phyloP scores from a whole-genome alignment of 1,140 invertebrate genomes.

The Cardiocondyla obscurior region DNA sequence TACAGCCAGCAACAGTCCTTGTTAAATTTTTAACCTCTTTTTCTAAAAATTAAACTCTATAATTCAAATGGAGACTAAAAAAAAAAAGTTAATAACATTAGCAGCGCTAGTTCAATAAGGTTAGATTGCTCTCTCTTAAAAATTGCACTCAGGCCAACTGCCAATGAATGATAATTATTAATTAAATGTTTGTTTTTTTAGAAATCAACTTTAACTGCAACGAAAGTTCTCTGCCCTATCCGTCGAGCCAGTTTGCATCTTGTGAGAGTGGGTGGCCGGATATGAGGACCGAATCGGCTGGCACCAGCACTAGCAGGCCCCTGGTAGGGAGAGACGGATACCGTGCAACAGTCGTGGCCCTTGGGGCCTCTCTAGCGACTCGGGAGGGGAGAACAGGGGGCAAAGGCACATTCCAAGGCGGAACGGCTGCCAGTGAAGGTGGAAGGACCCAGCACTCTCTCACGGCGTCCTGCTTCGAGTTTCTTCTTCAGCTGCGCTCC shows the following conservation, averaged over 20 bases:
- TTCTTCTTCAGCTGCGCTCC: conserved; percentile 18
- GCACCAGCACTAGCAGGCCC: conserved; percentile 21
- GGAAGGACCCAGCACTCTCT: conserved; percentile 70
- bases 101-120: too few species aligned
- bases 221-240: conserved; percentile 59
- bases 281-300: conserved; percentile 57
- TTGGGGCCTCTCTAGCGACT: conserved; percentile 63
- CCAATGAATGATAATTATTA: too few species aligned
- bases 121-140: too few species aligned
- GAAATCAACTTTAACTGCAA: background rate
- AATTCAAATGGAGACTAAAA: too few species aligned
- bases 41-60: too few species aligned
- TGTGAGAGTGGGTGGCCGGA: conserved; percentile 62
- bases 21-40: background rate
- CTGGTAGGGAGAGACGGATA: conserved; percentile 34
- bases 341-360: conserved; percentile 60
- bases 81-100: too few species aligned
- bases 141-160: too few species aligned
- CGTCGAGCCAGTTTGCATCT: conserved; percentile 32
- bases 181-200: too few species aligned
- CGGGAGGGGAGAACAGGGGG: conserved; percentile 64
- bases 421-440: conserved; percentile 72
- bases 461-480: conserved; percentile 59
- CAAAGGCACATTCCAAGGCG: conserved; percentile 77
- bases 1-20: background rate